These are phyloP conservation scores for Plebejus argus DNA, from an alignment of 2,888 invertebrate species.

Conservation along the genomic window DNA sequence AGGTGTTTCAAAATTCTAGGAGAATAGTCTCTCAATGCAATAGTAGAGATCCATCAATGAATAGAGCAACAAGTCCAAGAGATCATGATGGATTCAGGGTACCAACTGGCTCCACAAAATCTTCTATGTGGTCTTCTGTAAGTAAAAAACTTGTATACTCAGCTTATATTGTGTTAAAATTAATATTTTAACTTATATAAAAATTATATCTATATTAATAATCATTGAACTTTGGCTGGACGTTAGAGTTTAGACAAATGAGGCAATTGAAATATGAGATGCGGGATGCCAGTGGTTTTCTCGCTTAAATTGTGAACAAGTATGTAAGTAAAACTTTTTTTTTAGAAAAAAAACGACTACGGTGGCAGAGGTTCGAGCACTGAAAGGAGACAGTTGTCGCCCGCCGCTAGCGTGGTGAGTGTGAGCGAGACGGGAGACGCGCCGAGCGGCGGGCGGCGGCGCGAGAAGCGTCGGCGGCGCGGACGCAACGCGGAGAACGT, in stretches of 20 bases:
- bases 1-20: constrained; percentile 51
- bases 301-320: background rate
- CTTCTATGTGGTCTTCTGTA: constrained; percentile 55
- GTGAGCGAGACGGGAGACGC: constrained; percentile 39
- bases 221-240: too few relatives aligned
- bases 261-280: too few relatives aligned
- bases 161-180: too few relatives aligned
- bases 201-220: too few relatives aligned
- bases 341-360: constrained; percentile 58
- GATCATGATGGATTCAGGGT: constrained; percentile 72
- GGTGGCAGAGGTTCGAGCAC: constrained; percentile 59
- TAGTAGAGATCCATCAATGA: constrained; percentile 68
- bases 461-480: constrained; percentile 48
- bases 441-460: constrained; percentile 43
- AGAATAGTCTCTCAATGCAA: constrained; percentile 74
- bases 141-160: constrained; percentile 49
- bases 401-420: constrained; percentile 41
- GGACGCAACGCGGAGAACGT: constrained; percentile 49
- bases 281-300: too few relatives aligned
- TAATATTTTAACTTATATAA: too few relatives aligned
- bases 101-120: constrained; percentile 60
- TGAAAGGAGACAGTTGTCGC: constrained; percentile 62
- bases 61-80: constrained; percentile 66
- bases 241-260: too few relatives aligned
- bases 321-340: constrained; percentile 21